Evolutionary conservation across 2,797 vertebrate species (phyloP).

Genomic region (Brachymystax lenok): DNA sequence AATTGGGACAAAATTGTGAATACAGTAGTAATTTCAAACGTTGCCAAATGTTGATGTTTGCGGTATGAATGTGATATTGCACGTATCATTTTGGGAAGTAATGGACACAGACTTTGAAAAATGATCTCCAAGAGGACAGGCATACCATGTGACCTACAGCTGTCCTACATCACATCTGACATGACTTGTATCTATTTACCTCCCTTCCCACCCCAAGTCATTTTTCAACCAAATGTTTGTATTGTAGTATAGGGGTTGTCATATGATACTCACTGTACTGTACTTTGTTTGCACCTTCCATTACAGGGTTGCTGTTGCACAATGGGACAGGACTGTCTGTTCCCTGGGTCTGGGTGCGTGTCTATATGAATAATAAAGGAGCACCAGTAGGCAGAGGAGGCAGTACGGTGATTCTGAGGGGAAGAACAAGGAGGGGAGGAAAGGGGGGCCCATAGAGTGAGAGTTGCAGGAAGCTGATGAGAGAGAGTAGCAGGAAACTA

Average conservation of each 20-base stretch:
- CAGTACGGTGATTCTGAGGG: constrained; percentile 44
- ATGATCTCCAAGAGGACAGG: constrained; percentile 10
- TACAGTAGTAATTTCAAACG: background rate
- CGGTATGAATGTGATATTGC: background rate
- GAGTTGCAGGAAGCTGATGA: too few species aligned
- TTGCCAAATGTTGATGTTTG: background rate
- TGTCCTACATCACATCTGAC: background rate
- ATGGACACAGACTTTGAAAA: background rate
- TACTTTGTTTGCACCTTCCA: background rate
- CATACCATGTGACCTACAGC: constrained; percentile 23
- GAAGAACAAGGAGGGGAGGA: constrained; percentile 8
- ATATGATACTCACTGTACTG: background rate
- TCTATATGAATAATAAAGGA: constrained; percentile 66
- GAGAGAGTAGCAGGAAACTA: background rate
- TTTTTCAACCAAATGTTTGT: background rate
- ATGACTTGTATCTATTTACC: background rate
- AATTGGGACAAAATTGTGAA: background rate
- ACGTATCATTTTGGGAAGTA: background rate
- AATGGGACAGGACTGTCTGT: background rate
- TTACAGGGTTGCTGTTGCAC: constrained; percentile 1
- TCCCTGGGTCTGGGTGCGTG: constrained; percentile 14
- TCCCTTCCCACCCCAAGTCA: background rate
- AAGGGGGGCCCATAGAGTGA: background rate
- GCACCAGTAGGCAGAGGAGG: constrained; percentile 39
- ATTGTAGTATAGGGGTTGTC: background rate